Base-by-base conservation (phyloP, 1,140 invertebrate species). In the Colletes latitarsis region DNA sequence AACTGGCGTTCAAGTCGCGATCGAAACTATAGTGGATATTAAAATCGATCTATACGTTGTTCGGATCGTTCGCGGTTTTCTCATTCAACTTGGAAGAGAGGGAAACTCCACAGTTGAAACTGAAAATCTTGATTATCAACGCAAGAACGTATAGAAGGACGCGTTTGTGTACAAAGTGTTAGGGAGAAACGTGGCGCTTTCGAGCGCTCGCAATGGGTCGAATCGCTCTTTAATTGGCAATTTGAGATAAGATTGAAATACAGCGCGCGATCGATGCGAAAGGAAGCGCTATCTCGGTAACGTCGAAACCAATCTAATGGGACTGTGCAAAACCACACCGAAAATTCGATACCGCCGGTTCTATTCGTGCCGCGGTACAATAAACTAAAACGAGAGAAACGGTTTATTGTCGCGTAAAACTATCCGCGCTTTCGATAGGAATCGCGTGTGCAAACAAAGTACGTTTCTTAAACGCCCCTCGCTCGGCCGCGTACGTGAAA, bases 201-300 rank as follows among this genome's bases (percentile, higher is more conserved):
- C 4, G 2, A 1, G 67, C 10, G 30, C 1, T 19, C 3, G 10
- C 68, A 8, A 15, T 8, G 8, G 17, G 6, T 19, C 6, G n/a
- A 49, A 14, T 52, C n/a, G 17, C 21, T 53, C 6, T 64, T 52
- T 73, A 74, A 53, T 63, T 41, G 30, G 30, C 21, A 64, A 74
- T 74, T 64, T n/a, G 12, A 30, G 15, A 21, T 60, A 72, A 72
- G 55, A 72, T 72, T 72, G 70, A 72, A 72, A 72, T 43, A 21
- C 12, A 57, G 17, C 53, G 55, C n/a, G 55, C 6, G 43, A 72
- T 58, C 55, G 69, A 46, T 46, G 55, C 55, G 55, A 60, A 66
- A 66, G 63, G 63, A 46, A 21, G 6, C 43, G 19, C 21, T 62
- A 62, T 46, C 43, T 8, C 15, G 5, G 6, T 1, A n/a, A 21